These are phyloP conservation scores for Diorhabda sublineata DNA, from an alignment of 1,140 invertebrate genomes.

Conservation along the genomic window DNA sequence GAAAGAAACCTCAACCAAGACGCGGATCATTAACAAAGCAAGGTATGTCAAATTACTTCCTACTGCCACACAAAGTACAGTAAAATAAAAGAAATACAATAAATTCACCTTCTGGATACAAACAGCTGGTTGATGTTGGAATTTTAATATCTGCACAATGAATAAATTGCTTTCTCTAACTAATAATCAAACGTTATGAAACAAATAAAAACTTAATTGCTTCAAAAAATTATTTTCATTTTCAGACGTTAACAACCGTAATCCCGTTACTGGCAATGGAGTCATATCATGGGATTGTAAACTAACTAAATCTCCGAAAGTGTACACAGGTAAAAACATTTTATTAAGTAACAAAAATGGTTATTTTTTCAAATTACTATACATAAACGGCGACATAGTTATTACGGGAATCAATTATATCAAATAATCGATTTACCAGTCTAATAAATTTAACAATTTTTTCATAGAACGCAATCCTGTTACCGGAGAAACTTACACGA, in stretches of 20 bases:
- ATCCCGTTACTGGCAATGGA: constrained; percentile 57
- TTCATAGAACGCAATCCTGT: constrained; percentile 45
- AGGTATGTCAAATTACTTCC: constrained; percentile 22
- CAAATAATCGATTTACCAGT: neutral
- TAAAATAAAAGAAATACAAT: too few relatives aligned
- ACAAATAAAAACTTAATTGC: too few relatives aligned
- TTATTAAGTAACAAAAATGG: too few relatives aligned
- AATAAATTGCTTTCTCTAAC: neutral
- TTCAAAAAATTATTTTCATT: neutral
- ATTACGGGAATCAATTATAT: neutral
- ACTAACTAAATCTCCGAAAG: constrained; percentile 29
- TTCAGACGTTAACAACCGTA: constrained; percentile 47
- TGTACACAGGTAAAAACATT: constrained; percentile 28
- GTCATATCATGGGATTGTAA: constrained; percentile 45
- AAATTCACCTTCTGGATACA: too few relatives aligned
- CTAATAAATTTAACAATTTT: neutral
- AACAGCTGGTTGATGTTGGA: neutral
- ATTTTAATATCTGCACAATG: neutral
- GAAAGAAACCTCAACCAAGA: constrained; percentile 30
- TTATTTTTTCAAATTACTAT: neutral
- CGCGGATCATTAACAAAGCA: constrained; percentile 39
- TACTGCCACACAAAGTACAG: too few relatives aligned
- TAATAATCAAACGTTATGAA: too few relatives aligned
- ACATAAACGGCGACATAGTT: too few relatives aligned
- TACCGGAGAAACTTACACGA: constrained; percentile 43